These are phyloP conservation scores for Cygnus olor DNA, from an alignment of 2,797 vertebrate species.

Conservation along the genomic window DNA sequence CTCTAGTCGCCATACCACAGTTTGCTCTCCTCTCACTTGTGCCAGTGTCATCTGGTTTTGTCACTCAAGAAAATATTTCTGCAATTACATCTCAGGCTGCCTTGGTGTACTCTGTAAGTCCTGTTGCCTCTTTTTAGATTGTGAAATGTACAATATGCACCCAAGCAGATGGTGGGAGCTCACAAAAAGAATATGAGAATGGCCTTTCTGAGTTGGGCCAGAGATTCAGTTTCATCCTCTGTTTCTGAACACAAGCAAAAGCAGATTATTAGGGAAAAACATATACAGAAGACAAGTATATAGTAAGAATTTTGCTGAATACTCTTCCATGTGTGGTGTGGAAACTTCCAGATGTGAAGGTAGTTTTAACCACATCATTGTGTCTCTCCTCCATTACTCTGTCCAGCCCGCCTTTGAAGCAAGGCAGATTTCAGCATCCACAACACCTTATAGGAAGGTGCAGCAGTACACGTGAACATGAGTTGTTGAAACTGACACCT, in stretches of 20 bases:
- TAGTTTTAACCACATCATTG: background rate
- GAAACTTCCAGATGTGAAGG: background rate
- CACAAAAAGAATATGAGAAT: background rate
- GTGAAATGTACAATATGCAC: background rate
- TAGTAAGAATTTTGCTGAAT: background rate
- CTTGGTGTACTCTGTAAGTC: background rate
- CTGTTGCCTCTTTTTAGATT: background rate
- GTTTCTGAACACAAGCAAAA: background rate
- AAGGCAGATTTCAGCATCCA: background rate
- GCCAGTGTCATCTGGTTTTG: background rate
- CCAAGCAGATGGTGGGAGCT: background rate
- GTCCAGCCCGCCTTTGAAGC: background rate
- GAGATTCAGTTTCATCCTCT: background rate
- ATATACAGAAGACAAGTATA: background rate
- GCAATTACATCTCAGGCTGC: background rate
- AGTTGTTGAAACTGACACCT: background rate
- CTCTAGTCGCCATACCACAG: background rate
- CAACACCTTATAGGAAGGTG: background rate
- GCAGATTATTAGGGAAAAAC: background rate
- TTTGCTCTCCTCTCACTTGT: background rate
- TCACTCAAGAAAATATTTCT: background rate
- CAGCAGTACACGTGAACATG: background rate
- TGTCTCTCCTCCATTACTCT: background rate
- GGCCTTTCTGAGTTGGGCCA: background rate
- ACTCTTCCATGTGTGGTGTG: fast-evolving